Percentiles rank a stretch among this genome's conserved stretches.
These are phyloP conservation scores for Sinosuthora webbiana DNA, from an alignment of 2,113 vertebrate genomes.

Conservation along the genomic window DNA sequence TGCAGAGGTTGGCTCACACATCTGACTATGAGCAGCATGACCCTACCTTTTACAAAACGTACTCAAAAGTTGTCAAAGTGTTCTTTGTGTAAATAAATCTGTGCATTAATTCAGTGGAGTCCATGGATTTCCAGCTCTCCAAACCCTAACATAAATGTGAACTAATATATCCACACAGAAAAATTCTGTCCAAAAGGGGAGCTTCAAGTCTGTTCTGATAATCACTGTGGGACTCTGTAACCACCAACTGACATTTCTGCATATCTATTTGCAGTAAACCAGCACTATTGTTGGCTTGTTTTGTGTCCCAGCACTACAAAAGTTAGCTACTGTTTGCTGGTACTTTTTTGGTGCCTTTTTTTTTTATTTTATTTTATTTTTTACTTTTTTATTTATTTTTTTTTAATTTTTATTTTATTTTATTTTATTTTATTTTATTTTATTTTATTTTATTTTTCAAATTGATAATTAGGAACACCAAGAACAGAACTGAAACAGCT, in stretches of 20 bases:
- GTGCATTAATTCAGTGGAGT: neutral
- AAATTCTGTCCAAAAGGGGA: neutral
- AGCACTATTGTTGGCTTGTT: neutral
- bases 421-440: too few species aligned
- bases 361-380: too few species aligned
- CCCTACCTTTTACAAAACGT: neutral
- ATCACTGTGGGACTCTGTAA: neutral
- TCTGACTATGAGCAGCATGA: neutral
- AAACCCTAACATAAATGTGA: neutral
- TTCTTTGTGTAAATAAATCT: neutral
- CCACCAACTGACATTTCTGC: neutral
- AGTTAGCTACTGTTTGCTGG: neutral
- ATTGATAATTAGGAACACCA: neutral
- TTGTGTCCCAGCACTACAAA: neutral
- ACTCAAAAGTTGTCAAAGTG: neutral
- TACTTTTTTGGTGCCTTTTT: neutral
- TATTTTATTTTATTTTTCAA: neutral
- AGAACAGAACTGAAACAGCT: neutral
- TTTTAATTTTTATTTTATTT: too few species aligned
- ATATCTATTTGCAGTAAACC: neutral
- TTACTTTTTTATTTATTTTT: too few species aligned
- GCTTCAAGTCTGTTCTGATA: neutral
- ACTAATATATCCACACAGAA: neutral
- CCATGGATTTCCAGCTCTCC: fast-evolving
- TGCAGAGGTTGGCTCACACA: neutral